Conservation (phyloP, 2,113 vertebrate species). For the Oreochromis niloticus region DNA sequence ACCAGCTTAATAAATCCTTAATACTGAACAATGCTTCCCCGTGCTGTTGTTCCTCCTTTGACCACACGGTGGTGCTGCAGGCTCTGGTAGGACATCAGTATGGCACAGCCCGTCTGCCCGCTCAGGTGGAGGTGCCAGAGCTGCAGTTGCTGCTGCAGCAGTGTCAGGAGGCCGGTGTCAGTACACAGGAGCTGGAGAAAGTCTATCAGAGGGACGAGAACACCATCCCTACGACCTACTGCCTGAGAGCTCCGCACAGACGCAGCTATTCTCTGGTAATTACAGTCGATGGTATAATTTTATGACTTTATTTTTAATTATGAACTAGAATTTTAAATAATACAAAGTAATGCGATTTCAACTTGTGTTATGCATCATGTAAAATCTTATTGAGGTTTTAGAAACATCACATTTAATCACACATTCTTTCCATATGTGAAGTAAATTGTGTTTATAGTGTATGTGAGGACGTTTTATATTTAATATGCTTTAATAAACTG, state of each 20-base stretch:
- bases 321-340: not conserved
- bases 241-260: conserved; percentile 10
- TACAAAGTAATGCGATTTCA: not conserved
- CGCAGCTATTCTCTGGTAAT: conserved; percentile 11
- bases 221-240: conserved; percentile 65
- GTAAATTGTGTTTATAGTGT: not conserved
- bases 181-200: conserved; percentile 60
- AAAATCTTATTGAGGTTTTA: not conserved
- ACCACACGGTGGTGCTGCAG: conserved; percentile 55
- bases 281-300: not conserved
- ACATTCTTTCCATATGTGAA: not conserved
- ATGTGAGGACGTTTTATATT: not conserved
- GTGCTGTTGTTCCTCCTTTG: not conserved
- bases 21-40: not conserved
- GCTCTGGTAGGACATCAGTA: conserved; percentile 74
- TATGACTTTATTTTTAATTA: not conserved
- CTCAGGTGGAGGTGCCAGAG: conserved; percentile 69
- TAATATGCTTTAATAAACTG: not conserved
- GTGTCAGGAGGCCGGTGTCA: conserved; percentile 53
- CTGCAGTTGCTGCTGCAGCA: conserved; percentile 68
- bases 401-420: not conserved
- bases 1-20: not conserved
- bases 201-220: conserved; percentile 76
- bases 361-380: not conserved
- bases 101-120: conserved; percentile 57